A percentile compares a stretch with the other conserved stretches of the same genome.
These are phyloP conservation scores for Catalaphyllia jardinei DNA, from an alignment of 64 coral and sea anemone genomes.

Conservation along the genomic window DNA sequence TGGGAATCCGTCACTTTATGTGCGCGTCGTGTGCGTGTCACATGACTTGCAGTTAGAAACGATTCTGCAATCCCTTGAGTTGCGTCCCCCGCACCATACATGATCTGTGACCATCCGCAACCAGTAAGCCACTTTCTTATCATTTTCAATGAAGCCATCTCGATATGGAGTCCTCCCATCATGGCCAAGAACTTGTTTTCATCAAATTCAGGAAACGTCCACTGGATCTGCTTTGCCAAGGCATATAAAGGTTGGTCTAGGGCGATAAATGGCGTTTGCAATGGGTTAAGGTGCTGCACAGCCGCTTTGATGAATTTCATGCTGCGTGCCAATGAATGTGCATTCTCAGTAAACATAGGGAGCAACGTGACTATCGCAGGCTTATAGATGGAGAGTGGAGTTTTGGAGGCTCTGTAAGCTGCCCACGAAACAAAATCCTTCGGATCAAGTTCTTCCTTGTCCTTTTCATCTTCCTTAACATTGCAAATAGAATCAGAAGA, in stretches of 20 bases:
- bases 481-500: conserved; percentile 1
- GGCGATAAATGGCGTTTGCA: conserved; percentile 23
- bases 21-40: conserved; percentile 38
- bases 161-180: conserved; percentile 42
- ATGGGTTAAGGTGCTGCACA: conserved; percentile 34
- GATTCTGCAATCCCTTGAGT: conserved; percentile 47
- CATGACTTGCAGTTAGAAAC: conserved; percentile 41
- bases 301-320: conserved; percentile 29
- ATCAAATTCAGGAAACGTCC: conserved; percentile 35
- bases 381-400: not conserved
- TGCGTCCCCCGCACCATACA: conserved; percentile 27
- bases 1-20: conserved; percentile 52
- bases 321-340: conserved; percentile 43
- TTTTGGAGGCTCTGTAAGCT: conserved; percentile 42
- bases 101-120: conserved; percentile 27
- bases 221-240: conserved; percentile 50
- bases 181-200: conserved; percentile 38
- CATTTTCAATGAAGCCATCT: conserved; percentile 53
- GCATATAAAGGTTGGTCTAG: conserved; percentile 41
- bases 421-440: conserved; percentile 59
- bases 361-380: conserved; percentile 39
- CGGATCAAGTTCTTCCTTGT: conserved; percentile 35
- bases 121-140: conserved; percentile 43
- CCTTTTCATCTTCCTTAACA: conserved; percentile 14
- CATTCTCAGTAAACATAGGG: conserved; percentile 61